These are phyloP conservation scores for Machimus atricapillus DNA, from an alignment of 2,888 invertebrate genomes.

Conservation along the genomic window DNA sequence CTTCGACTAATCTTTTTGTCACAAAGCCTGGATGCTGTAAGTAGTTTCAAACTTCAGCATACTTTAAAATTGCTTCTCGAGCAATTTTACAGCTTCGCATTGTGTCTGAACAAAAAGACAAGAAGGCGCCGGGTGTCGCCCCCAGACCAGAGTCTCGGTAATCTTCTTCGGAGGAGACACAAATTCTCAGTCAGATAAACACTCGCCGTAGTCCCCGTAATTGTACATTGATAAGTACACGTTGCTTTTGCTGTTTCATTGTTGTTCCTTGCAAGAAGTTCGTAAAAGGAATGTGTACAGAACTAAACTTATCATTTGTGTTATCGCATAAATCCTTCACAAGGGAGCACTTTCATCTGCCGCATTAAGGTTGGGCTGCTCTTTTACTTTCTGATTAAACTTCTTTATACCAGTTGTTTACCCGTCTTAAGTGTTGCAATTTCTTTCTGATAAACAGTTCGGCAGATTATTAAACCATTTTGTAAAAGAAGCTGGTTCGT, in stretches of 20 bases:
- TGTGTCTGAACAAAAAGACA: conserved; percentile 4
- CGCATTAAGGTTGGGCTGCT: not conserved
- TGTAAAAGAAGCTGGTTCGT: not conserved
- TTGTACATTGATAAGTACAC: not conserved
- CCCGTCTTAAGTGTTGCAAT: not conserved
- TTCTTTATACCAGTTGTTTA: not conserved
- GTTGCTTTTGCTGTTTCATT: not conserved
- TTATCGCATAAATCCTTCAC: not conserved
- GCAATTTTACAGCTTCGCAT: conserved; percentile 3
- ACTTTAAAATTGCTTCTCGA: not conserved
- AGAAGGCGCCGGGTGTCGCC: not conserved
- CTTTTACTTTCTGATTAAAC: not conserved
- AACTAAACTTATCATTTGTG: not conserved
- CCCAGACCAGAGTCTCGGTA: not conserved
- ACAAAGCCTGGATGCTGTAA: not conserved
- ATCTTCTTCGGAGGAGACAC: not conserved
- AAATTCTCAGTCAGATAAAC: not conserved
- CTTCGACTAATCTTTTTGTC: not conserved
- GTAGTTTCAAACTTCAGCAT: not conserved
- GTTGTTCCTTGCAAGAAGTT: not conserved
- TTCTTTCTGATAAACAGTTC: not conserved
- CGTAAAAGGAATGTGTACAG: not conserved
- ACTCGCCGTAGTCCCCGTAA: not conserved
- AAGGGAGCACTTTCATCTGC: not conserved
- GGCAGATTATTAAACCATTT: not conserved